These are phyloP conservation scores for Halyomorpha halys DNA, from an alignment of 1,140 invertebrate genomes.

Conservation along the genomic window DNA sequence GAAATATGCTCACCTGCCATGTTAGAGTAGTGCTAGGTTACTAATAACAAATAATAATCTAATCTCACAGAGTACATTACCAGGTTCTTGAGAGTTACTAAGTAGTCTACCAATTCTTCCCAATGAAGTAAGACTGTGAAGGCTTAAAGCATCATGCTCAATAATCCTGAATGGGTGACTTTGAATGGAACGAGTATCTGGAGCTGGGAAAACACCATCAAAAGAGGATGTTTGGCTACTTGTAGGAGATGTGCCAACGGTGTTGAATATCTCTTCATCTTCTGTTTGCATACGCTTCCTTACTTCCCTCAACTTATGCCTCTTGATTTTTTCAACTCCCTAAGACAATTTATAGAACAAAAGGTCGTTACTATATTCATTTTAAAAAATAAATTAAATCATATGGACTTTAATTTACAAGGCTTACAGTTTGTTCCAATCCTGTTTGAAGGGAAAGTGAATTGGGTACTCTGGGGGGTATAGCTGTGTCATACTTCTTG, in stretches of 20 bases:
- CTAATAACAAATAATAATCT: no score
- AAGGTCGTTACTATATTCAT: not conserved
- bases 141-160: slow-evolving; percentile 72
- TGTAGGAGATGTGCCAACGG: slow-evolving; percentile 55
- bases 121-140: slow-evolving; percentile 76
- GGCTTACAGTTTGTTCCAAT: slow-evolving; percentile 18
- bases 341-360: slow-evolving; percentile 5
- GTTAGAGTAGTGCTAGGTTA: no score
- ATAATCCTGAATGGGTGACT: slow-evolving; percentile 71
- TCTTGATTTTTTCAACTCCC: slow-evolving; percentile 25
- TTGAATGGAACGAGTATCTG: slow-evolving; percentile 40
- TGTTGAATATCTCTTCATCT: slow-evolving; percentile 54
- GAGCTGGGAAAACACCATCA: slow-evolving; percentile 46
- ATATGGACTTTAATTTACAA: slow-evolving; percentile 12
- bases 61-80: not conserved
- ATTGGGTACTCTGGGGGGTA: slow-evolving; percentile 23
- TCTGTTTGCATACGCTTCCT: slow-evolving; percentile 73
- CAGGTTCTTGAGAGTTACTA: slow-evolving; percentile 34
- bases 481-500: slow-evolving; percentile 16
- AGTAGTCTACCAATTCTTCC: slow-evolving; percentile 66
- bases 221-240: slow-evolving; percentile 67
- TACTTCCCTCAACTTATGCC: slow-evolving; percentile 64
- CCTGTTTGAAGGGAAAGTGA: slow-evolving; percentile 21
- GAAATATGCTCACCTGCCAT: no score
- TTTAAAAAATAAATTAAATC: not conserved